phyloP scores from a whole-genome alignment of 2,888 invertebrate species.

The Cantharis lateralis region DNA sequence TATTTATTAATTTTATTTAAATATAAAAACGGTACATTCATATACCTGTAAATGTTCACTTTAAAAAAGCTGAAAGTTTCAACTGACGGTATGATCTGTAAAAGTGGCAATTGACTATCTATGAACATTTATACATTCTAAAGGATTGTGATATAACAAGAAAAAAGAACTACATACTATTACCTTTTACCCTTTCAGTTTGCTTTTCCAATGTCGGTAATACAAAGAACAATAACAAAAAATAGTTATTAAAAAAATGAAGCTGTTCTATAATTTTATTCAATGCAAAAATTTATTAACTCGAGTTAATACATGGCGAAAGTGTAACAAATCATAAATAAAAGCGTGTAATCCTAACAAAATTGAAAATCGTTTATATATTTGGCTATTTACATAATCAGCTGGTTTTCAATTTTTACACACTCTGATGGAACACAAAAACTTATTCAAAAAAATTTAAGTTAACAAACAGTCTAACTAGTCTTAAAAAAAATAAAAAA shows the following conservation, averaged over 20 bases:
- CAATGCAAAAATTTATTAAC: conserved; percentile 50
- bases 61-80: neutral
- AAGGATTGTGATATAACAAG: neutral
- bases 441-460: conserved; percentile 35
- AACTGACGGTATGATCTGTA: neutral
- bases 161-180: neutral
- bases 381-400: conserved; percentile 42
- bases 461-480: conserved; percentile 41
- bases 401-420: conserved; percentile 38
- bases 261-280: conserved; percentile 40
- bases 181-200: neutral
- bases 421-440: conserved; percentile 26
- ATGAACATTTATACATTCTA: neutral
- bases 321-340: conserved; percentile 46
- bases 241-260: neutral
- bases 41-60: neutral
- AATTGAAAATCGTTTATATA: conserved; percentile 20
- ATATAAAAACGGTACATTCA: neutral
- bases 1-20: neutral
- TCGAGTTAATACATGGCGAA: conserved; percentile 48
- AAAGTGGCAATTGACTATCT: neutral
- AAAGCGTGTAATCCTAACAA: conserved; percentile 48
- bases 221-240: neutral
- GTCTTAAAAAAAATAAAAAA: conserved; percentile 38
- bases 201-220: neutral